phyloP scores from a whole-genome alignment of 2,888 invertebrate genomes.

The Corbicula japonica region DNA sequence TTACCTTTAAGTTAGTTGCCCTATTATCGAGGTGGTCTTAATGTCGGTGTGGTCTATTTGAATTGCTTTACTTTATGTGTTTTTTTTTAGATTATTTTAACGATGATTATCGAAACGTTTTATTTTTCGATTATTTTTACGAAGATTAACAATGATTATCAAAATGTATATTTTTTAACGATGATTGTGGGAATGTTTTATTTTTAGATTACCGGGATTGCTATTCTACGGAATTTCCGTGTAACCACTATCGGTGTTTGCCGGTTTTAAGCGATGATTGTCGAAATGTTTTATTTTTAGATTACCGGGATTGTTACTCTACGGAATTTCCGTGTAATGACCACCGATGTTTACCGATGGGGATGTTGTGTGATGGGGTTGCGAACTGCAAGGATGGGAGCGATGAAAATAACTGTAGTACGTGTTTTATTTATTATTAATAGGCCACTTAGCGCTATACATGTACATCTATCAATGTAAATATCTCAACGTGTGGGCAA shows the following conservation, averaged over 20 bases:
- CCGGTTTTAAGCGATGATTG: not conserved
- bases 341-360: conserved; percentile 87
- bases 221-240: conserved; percentile 74
- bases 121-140: no score
- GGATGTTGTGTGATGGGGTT: conserved; percentile 84
- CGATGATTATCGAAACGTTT: no score
- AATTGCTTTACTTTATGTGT: no score
- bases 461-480: no score
- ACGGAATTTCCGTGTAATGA: conserved; percentile 87
- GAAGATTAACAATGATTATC: no score
- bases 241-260: not conserved
- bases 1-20: no score
- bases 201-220: conserved; percentile 86
- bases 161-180: no score
- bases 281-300: conserved; percentile 75
- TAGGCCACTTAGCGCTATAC: no score
- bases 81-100: no score
- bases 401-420: conserved; percentile 84
- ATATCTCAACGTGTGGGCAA: no score
- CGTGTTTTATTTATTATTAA: conserved; percentile 43
- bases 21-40: no score
- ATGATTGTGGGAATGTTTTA: not conserved
- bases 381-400: conserved; percentile 82
- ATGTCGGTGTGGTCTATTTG: no score
- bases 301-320: conserved; percentile 86